Conservation (phyloP, 2,113 vertebrate genomes). For the Xiphophorus maculatus region DNA sequence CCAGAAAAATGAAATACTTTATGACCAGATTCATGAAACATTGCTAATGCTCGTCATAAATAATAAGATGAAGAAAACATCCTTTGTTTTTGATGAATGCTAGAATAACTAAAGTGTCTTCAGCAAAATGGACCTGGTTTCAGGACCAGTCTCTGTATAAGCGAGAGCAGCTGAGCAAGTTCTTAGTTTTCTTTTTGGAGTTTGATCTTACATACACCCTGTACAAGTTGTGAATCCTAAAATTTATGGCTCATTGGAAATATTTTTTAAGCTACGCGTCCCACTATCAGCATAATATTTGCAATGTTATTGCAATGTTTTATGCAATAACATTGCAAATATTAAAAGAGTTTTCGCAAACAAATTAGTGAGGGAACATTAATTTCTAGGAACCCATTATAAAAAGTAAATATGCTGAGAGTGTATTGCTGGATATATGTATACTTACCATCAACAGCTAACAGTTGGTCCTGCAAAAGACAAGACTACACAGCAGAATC, state of each 20-base stretch:
- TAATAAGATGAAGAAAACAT: not conserved
- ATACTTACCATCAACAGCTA: too few relatives aligned
- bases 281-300: not conserved
- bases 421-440: too few relatives aligned
- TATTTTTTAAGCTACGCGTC: slow-evolving; percentile 21
- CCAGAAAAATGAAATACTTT: slow-evolving; percentile 8
- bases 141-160: slow-evolving; percentile 4
- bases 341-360: not conserved
- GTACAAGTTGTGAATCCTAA: slow-evolving; percentile 31
- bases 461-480: too few relatives aligned
- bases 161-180: slow-evolving; percentile 45
- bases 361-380: not conserved
- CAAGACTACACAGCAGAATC: too few relatives aligned
- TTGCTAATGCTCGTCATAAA: slow-evolving; percentile 3
- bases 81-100: slow-evolving; percentile 14
- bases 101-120: slow-evolving; percentile 11
- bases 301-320: not conserved
- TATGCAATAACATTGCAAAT: not conserved
- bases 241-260: slow-evolving; percentile 61
- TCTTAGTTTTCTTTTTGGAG: slow-evolving; percentile 40
- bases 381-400: too few relatives aligned
- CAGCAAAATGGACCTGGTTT: not conserved
- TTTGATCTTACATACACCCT: slow-evolving; percentile 54
- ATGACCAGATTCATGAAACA: not conserved
- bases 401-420: too few relatives aligned